Evolutionary conservation across 2,797 vertebrate species (phyloP).

Genomic region (Menidia menidia): DNA sequence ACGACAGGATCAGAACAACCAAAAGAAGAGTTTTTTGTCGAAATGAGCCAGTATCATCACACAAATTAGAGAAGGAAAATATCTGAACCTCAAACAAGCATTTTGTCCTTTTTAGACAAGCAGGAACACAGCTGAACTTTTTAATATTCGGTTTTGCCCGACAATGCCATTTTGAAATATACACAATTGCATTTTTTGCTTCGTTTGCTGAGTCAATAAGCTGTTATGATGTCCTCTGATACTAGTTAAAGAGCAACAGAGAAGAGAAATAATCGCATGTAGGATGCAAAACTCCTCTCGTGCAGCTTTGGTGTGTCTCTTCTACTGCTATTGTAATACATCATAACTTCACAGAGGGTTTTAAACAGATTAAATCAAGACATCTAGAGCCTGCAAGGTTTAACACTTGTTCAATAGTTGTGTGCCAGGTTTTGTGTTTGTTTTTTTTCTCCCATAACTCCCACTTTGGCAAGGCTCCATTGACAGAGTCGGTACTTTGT

Average conservation of each 20-base stretch:
- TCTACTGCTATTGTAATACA: conserved; percentile 60
- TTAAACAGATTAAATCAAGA: conserved; percentile 25
- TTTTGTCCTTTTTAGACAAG: not conserved
- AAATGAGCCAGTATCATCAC: not conserved
- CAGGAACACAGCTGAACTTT: conserved; percentile 1
- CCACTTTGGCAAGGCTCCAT: not conserved
- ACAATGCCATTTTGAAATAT: not conserved
- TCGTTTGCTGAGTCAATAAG: conserved; percentile 20
- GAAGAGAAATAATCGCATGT: conserved; percentile 68
- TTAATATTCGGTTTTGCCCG: conserved; percentile 1
- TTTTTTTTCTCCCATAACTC: not conserved
- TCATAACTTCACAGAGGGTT: conserved; percentile 37
- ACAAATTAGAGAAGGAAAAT: not conserved
- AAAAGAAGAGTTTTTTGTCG: conserved; percentile 3
- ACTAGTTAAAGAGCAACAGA: conserved; percentile 44
- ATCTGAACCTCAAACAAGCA: not conserved
- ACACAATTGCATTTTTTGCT: not conserved
- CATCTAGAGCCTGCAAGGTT: conserved; percentile 31
- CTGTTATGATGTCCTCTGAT: conserved; percentile 14
- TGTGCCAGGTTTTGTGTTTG: not conserved
- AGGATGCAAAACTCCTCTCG: conserved; percentile 58
- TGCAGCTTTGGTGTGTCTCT: conserved; percentile 68
- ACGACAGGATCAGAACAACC: not conserved
- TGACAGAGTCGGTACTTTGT: no score
- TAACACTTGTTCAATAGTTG: conserved; percentile 13